These are phyloP conservation scores for Paedocypris sp. DNA, from an alignment of 2,113 vertebrate species.

Conservation along the genomic window DNA sequence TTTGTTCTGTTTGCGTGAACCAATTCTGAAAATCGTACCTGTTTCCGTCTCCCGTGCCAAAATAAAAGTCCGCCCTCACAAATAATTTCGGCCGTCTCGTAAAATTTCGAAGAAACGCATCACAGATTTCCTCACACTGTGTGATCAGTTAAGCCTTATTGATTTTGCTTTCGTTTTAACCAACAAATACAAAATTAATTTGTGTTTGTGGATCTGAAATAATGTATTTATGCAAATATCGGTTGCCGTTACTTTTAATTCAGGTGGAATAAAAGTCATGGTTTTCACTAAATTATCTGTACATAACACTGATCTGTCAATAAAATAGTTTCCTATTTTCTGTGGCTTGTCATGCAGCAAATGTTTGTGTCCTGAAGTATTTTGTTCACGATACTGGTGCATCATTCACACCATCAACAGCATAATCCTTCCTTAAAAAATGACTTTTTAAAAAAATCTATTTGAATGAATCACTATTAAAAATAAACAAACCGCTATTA, in stretches of 20 bases:
- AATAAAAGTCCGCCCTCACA: no score
- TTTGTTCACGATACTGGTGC: conserved; percentile 49
- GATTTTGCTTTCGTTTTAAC: background rate
- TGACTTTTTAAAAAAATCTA: no score
- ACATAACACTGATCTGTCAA: conserved; percentile 67
- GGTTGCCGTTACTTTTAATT: conserved; percentile 30
- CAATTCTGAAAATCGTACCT: no score
- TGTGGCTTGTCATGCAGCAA: conserved; percentile 60
- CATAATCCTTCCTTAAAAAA: no score
- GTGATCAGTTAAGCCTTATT: no score
- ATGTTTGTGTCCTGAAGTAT: conserved; percentile 50
- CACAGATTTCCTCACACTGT: no score
- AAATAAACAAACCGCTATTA: conserved; percentile 34
- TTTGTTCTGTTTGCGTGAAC: no score
- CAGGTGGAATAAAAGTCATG: conserved; percentile 31
- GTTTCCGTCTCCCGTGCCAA: no score
- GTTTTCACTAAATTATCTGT: conserved; percentile 60
- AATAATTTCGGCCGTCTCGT: no score
- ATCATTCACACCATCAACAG: no score
- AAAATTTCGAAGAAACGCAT: no score
- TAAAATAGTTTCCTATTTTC: conserved; percentile 78
- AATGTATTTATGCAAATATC: conserved; percentile 39
- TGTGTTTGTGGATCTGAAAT: conserved; percentile 26
- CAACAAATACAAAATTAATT: conserved; percentile 1
- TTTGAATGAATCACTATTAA: no score